Evolutionary conservation across 2,888 invertebrate genomes (phyloP), one percentile per base, ranked within the genome.

Genomic region (Melanargia galathea): DNA sequence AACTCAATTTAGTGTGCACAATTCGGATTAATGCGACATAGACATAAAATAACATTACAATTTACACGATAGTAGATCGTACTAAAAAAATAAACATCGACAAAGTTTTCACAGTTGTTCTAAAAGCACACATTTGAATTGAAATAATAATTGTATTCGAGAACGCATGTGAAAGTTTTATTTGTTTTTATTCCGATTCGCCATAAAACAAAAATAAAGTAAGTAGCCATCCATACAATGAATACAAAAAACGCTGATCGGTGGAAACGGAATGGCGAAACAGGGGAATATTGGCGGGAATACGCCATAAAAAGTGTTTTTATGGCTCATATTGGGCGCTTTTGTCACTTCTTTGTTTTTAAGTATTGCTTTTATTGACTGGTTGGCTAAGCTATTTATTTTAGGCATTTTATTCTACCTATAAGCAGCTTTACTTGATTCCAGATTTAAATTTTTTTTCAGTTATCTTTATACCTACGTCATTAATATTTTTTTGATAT

Each of bases 241-340:
- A 63, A 63, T 63, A 63, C 59, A 55, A 63, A n/a, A 63, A 63
- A 59, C 20, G 63, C 63, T 60, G 63, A 63, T 63, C 59, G 59
- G 48, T 33, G 22, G 46, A 13, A 60, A 60, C 16, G 46, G 46
- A 63, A 57, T 13, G 45, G 56, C 40, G 56, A 26, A 40, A 56
- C 43, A 40, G 10, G 43, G 16, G 57, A 45, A 46, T 46, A 46
- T 57, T 30, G 57, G 18, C 57, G 57, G 6, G 43, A 33, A 60
- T 60, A 57, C 49, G 51, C 49, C 49, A 64, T 60, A 60, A 64
- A 64, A 64, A 55, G 45, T 20, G 20, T 60, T 64, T 64, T 62
- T 64, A 64, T 64, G 22, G 56, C 43, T 33, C 55, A 51, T 43
- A 56, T 56, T 56, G 49, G 43, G 35, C 43, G 56, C 49, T 60